These are phyloP conservation scores for Parthenolecanium corni DNA, from an alignment of 2,888 invertebrate genomes.

Conservation along the genomic window DNA sequence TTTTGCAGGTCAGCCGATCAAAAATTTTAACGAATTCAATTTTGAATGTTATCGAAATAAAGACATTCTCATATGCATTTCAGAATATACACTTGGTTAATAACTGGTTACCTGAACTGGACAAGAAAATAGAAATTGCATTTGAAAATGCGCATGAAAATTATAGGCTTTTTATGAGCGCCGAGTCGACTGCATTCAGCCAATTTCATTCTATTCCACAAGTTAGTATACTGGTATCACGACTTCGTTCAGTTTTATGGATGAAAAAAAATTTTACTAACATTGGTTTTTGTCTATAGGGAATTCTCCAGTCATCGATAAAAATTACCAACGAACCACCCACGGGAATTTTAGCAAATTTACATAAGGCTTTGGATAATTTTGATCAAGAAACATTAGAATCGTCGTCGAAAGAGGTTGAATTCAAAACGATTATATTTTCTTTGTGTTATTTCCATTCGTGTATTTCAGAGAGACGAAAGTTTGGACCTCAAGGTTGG, in stretches of 20 bases:
- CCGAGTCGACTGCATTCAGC: conserved; percentile 68
- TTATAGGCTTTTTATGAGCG: conserved; percentile 69
- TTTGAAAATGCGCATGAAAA: conserved; percentile 52
- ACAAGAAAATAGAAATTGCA: conserved; percentile 81
- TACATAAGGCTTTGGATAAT: conserved; percentile 84
- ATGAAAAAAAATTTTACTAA: background rate
- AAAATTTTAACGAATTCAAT: background rate
- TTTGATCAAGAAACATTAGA: conserved; percentile 87
- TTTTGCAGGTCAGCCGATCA: conserved; percentile 47
- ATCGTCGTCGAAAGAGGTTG: conserved; percentile 83
- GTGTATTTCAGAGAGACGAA: conserved; percentile 79
- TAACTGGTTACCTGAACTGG: conserved; percentile 74
- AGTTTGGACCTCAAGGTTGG: conserved; percentile 93
- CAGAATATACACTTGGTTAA: conserved; percentile 87
- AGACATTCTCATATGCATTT: background rate
- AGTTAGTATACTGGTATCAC: conserved; percentile 33
- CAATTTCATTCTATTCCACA: conserved; percentile 50
- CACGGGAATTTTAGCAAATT: conserved; percentile 85
- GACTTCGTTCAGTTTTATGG: background rate
- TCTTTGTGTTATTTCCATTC: conserved; percentile 90
- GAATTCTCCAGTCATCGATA: conserved; percentile 82
- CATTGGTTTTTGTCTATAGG: conserved; percentile 42
- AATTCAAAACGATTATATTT: conserved; percentile 82
- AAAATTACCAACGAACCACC: conserved; percentile 95
- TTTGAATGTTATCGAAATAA: background rate